Evolutionary conservation across 2,113 vertebrate species (phyloP), one percentile per base, ranked within the genome.

Genomic region (Mesocricetus auratus): DNA sequence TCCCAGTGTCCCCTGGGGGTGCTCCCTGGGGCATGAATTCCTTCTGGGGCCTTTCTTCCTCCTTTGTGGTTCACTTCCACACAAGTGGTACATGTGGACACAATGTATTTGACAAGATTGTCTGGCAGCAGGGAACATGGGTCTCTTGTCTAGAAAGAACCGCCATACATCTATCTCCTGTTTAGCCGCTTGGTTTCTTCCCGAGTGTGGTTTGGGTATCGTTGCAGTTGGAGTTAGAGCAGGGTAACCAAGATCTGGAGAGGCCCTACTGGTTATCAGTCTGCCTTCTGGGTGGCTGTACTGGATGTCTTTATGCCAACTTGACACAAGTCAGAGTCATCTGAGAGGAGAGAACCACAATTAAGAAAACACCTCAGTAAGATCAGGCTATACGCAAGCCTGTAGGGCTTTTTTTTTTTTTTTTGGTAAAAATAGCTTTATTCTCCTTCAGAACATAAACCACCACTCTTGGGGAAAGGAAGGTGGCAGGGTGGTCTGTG

Each of bases 371-470:
- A 53, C 19, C 50, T 79, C 31, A 8, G 33, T 79, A 36, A 78
- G 50, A 79, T 78, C 17, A 50, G 73, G 9, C 0, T 45, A 45
- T 75, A 75, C 45, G 13, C 45, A 31, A 8, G 26, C 45, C 47
- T 47, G 8, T 47, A 47, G n/a, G n/a, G n/a, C n/a, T n/a, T n/a
- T n/a, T n/a, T n/a, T n/a, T n/a, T 47, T 95, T 42, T 12, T 47
- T 94, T 92, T 96, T 97, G 92, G 96, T 98, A 97, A 98, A 89
- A 97, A 97, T 98, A 97, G 96, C 60, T 97, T 98, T 98, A 98
- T 97, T 95, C 83, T 96, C 92, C 96, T 93, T 97, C 85, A 81
- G 93, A 93, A 97, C 92, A 96, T 88, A 96, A 97, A 96, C 96
- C 96, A 95, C 95, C 94, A 93, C 74, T 45, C 78, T 94, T 73